These are phyloP conservation scores for Drosophila baimaii DNA, from an alignment of 1,140 invertebrate genomes.

Conservation along the genomic window DNA sequence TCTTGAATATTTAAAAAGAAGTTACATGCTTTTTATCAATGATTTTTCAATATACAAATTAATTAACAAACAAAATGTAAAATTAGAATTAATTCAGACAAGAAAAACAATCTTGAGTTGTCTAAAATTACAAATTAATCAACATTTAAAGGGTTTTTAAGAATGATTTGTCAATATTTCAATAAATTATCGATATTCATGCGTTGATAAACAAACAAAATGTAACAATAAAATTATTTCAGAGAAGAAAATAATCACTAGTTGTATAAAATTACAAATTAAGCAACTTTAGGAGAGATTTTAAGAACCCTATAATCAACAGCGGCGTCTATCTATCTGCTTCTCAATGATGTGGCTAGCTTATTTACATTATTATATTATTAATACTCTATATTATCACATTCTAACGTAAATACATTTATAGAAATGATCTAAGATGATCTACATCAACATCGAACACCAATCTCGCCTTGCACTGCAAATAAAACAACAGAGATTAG, in stretches of 20 bases:
- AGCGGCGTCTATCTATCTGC: not conserved
- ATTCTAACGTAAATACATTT: not conserved
- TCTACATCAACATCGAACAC: constrained; percentile 6
- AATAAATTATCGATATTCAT: not conserved
- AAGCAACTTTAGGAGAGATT: not conserved
- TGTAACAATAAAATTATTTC: too few species aligned
- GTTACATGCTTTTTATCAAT: too few species aligned
- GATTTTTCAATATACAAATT: too few species aligned
- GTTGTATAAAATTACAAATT: not conserved
- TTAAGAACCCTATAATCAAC: not conserved
- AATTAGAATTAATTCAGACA: too few species aligned
- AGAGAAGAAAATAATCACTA: not conserved
- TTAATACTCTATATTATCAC: not conserved
- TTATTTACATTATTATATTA: not conserved
- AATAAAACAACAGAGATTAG: constrained; percentile 28
- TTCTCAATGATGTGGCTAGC: not conserved
- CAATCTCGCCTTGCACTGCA: constrained; percentile 3
- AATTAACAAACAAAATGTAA: too few species aligned
- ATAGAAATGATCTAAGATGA: not conserved
- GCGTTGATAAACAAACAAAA: not conserved
- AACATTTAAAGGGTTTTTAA: not conserved
- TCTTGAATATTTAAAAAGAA: too few species aligned
- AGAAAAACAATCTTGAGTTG: too few species aligned
- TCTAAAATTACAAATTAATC: too few species aligned
- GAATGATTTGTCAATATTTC: not conserved